These are phyloP conservation scores for Macrocentrus cingulum DNA, from an alignment of 1,140 invertebrate species.

Conservation along the genomic window DNA sequence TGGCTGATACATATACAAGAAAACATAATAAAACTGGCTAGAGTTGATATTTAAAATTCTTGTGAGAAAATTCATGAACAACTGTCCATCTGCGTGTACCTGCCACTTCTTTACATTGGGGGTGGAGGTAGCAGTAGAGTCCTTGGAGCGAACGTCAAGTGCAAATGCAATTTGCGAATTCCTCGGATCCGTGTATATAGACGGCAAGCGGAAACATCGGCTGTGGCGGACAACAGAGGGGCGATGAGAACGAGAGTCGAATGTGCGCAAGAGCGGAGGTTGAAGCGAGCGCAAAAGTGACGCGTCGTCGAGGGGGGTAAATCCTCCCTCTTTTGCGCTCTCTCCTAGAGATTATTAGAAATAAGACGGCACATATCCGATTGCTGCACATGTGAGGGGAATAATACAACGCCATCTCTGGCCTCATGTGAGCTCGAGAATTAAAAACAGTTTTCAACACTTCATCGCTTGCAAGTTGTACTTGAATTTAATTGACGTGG, in stretches of 20 bases:
- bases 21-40: too few relatives aligned
- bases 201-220: conserved; percentile 17
- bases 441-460: too few relatives aligned
- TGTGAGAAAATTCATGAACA: too few relatives aligned
- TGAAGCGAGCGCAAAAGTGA: conserved; percentile 13
- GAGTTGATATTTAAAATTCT: too few relatives aligned
- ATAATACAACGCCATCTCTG: too few relatives aligned
- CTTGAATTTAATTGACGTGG: too few relatives aligned
- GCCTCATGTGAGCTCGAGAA: too few relatives aligned
- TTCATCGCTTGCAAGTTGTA: too few relatives aligned
- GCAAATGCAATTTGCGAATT: conserved; percentile 42
- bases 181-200: conserved; percentile 21
- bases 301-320: conserved; percentile 6
- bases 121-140: not conserved
- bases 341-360: not conserved
- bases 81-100: too few relatives aligned
- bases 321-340: not conserved
- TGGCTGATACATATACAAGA: too few relatives aligned
- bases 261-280: conserved; percentile 20
- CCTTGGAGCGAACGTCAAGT: conserved; percentile 13
- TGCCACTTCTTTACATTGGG: too few relatives aligned
- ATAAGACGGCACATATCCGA: not conserved
- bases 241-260: conserved; percentile 19
- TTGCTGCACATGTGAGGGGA: too few relatives aligned
- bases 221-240: conserved; percentile 10